Evolutionary conservation across 2,113 vertebrate species (phyloP), one percentile per base, ranked within the genome.

Genomic region (Eurypyga helias): DNA sequence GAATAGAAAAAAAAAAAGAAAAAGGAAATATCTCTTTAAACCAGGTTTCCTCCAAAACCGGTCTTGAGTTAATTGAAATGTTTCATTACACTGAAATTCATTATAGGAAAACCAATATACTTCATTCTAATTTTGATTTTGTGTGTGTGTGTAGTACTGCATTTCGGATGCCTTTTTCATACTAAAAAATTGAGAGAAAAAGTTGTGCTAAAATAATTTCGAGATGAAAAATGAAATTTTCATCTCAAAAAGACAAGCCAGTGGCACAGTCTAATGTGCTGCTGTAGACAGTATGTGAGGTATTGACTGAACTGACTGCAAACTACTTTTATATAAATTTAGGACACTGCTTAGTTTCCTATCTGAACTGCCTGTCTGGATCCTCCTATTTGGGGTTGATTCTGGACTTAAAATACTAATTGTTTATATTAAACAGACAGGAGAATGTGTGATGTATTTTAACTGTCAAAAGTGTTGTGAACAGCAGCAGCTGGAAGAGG

Each of bases 391-490:
- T 98, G 94, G 93, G 96, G 97, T 87, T 97, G 95, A 98, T 97
- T 97, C 95, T 97, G 88, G 70, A 97, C 96, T 98, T 98, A 98
- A 98, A 98, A 98, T 89, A 98, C 96, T 97, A 97, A 98, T 97
- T 98, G 98, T 98, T 98, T 98, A 98, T 91, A 96, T 95, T 97
- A 95, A 93, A 95, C 86, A 93, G 98, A 98, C 98, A 98, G 95
- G 96, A 98, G 98, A 98, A 98, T 98, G 98, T 98, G 97, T 98
- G 96, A 98, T 98, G 54, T 97, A 98, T 98, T 98, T 97, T 97
- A 98, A 95, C 98, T 98, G 98, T 98, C 98, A 98, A 79, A 97
- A 96, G 97, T 98, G 97, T 97, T 98, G 98, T 98, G 98, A 98
- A 98, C 96, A 96, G 88, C 93, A 96, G 97, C 98, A 98, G 98